These are phyloP conservation scores for Gymnocheta viridis DNA, from an alignment of 2,888 invertebrate species.

Conservation along the genomic window DNA sequence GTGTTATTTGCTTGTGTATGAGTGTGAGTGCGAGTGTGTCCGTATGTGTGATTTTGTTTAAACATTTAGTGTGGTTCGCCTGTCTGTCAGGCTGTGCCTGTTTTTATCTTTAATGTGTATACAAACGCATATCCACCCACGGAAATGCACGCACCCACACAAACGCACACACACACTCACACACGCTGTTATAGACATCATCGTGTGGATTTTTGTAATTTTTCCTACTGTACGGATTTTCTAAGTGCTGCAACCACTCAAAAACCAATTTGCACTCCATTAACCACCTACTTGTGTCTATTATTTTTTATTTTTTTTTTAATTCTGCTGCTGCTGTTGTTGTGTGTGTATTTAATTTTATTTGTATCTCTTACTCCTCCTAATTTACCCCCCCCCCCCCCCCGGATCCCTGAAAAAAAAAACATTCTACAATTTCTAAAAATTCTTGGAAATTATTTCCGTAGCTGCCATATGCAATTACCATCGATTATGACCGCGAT, in stretches of 20 bases:
- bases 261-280: slow-evolving; percentile 76
- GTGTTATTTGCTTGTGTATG: slow-evolving; percentile 22
- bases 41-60: slow-evolving; percentile 31
- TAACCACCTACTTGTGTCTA: slow-evolving; percentile 72
- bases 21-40: not conserved
- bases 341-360: slow-evolving; percentile 30
- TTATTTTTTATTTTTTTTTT: not conserved
- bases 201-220: not conserved
- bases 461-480: slow-evolving; percentile 82
- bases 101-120: slow-evolving; percentile 39
- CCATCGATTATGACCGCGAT: slow-evolving; percentile 84
- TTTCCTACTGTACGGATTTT: slow-evolving; percentile 5
- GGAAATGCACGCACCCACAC: not conserved
- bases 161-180: not conserved
- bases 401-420: not conserved
- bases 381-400: not conserved
- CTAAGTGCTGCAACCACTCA: slow-evolving; percentile 67
- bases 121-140: slow-evolving; percentile 20
- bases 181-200: not conserved
- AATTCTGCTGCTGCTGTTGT: slow-evolving; percentile 3
- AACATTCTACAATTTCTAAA: not conserved
- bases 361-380: slow-evolving; percentile 10
- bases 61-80: slow-evolving; percentile 24
- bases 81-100: slow-evolving; percentile 12
- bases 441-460: slow-evolving; percentile 23